A percentile compares a stretch with the other conserved stretches of the same genome.
phyloP scores from a whole-genome alignment of 2,797 vertebrate species.

The Cercopithecus petaurista region DNA sequence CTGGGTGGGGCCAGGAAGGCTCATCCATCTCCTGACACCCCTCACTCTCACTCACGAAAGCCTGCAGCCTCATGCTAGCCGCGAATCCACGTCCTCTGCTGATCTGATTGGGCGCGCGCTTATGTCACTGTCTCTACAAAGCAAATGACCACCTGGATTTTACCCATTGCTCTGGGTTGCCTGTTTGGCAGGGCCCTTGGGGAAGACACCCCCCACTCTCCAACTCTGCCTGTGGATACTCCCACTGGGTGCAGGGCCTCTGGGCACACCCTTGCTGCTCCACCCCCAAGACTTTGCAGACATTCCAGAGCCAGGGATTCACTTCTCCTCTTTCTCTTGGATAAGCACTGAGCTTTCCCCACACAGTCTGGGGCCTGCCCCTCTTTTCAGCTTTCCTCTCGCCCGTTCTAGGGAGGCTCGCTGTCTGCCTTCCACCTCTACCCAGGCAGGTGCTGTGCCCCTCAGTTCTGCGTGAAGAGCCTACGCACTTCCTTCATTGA shows the following conservation, averaged over 20 bases:
- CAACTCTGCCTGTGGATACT: not conserved
- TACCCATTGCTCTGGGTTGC: not conserved
- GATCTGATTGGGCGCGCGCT: accelerated
- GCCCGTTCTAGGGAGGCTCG: accelerated
- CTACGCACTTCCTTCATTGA: not conserved
- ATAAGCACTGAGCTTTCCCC: accelerated
- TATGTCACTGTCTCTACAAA: not conserved
- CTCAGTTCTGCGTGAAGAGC: accelerated
- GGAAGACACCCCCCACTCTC: too few relatives aligned
- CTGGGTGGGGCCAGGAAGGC: not conserved
- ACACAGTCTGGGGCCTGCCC: accelerated
- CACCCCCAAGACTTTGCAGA: accelerated
- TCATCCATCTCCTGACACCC: accelerated
- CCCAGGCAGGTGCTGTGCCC: not conserved
- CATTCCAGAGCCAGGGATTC: not conserved
- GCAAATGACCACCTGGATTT: too few relatives aligned
- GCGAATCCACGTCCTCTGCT: not conserved
- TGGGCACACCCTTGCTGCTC: too few relatives aligned
- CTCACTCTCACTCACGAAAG: not conserved
- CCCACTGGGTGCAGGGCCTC: not conserved
- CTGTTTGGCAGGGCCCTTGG: not conserved
- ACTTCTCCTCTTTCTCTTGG: not conserved
- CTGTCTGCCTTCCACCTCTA: not conserved
- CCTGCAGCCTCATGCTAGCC: accelerated
- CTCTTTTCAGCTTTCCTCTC: not conserved